A percentile compares a stretch with the other conserved stretches of the same genome.
These are phyloP conservation scores for Norana najaformis DNA, from an alignment of 2,888 invertebrate species.

Conservation along the genomic window DNA sequence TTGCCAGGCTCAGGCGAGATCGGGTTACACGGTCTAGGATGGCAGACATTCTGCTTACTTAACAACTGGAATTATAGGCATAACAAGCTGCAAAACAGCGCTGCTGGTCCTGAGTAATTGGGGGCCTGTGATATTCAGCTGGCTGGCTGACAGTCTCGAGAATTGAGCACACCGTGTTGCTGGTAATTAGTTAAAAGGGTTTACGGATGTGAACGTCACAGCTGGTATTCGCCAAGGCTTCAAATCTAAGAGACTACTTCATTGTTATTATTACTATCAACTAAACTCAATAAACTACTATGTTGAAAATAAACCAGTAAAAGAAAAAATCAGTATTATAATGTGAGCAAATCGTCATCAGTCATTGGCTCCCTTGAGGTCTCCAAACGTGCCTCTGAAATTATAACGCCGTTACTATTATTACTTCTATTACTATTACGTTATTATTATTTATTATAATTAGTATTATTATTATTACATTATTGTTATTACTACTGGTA, in stretches of 20 bases:
- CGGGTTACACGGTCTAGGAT: not conserved
- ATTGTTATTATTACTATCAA: too few species aligned
- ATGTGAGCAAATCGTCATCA: too few species aligned
- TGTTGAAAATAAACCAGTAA: too few species aligned
- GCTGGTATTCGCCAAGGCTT: not conserved
- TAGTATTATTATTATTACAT: too few species aligned
- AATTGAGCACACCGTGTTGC: not conserved
- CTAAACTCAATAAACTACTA: too few species aligned
- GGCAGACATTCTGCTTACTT: slow-evolving; percentile 5
- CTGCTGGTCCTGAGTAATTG: not conserved
- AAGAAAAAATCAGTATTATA: too few species aligned
- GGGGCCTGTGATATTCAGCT: not conserved
- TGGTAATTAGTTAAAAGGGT: not conserved
- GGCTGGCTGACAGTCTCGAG: not conserved
- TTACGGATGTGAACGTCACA: not conserved
- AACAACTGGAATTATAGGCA: slow-evolving; percentile 7
- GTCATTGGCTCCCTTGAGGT: too few species aligned
- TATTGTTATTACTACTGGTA: too few species aligned
- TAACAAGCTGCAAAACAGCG: not conserved
- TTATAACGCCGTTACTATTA: too few species aligned
- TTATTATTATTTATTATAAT: too few species aligned
- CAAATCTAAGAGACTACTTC: not conserved
- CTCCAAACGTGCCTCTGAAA: too few species aligned
- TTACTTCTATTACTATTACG: too few species aligned
- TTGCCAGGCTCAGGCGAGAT: not conserved